Base-by-base conservation (phyloP, 2,888 invertebrate species). In the Erpobdella octoculata region DNA sequence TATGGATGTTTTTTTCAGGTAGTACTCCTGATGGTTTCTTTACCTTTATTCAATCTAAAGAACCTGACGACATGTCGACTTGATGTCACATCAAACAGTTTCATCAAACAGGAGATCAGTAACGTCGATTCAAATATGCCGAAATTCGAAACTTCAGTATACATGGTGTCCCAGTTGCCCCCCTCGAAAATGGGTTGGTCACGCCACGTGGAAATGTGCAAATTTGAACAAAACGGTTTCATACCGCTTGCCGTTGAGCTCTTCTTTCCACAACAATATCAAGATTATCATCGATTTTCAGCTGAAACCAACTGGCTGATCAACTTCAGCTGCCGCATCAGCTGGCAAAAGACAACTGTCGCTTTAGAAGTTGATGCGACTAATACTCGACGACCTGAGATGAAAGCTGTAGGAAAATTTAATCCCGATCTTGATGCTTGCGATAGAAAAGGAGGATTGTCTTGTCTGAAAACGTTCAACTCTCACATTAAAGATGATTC, bases 1-100 rank as follows among this genome's bases (percentile, higher is more conserved):
- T n/a, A n/a, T n/a, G n/a, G n/a, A 53, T 53, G 9, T 5, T 53
- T 53, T 53, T 53, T 21, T 53, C 53, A 53, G 53, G 53, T 53
- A 53, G 53, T 53, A 21, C 6, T n/a, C 8, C 21, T 53, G 4
- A 53, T 53, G 5, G 2, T 46, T 1, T 46, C 18, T 46, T 46
- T 46, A n/a, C 5, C 18, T 12, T 53, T 8, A 53, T 9, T 1
- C n/a, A 18, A 6, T 53, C 1, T 53, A n/a, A 53, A 53, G 18
- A 53, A 53, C 8, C 53, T 53, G 53, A 53, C 53, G 21, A 53
- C 53, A 6, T 53, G 53, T 15, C 21, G 21, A 9, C 28, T 53
- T 8, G 53, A 53, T 28, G 53, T 28, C 21, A 53, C 21, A 53
- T 25, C 53, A 21, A 53, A 28, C 53, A 28, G 28, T 5, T 53